phyloP scores from a whole-genome alignment of 2,888 invertebrate genomes.

The Xylota segnis region DNA sequence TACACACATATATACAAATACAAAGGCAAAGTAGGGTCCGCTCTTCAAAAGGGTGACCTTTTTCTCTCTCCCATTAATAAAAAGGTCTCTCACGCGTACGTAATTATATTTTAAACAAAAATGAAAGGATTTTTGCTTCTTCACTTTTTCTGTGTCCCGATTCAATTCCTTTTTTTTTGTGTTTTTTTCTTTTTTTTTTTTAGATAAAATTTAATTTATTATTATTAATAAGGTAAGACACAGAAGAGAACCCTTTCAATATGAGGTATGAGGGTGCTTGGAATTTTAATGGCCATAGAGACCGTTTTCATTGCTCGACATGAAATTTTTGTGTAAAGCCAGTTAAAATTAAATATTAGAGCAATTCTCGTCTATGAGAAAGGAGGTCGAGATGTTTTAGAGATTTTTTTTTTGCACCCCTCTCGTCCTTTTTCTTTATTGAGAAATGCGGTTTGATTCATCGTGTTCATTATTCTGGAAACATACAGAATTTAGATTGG shows the following conservation, averaged over 20 bases:
- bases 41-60: constrained; percentile 45
- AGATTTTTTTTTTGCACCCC: not conserved
- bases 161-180: constrained; percentile 10
- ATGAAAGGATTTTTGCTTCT: constrained; percentile 55
- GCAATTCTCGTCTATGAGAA: not conserved
- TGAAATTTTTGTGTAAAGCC: constrained; percentile 41
- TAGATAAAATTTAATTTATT: constrained; percentile 46
- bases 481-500: constrained; percentile 11
- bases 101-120: constrained; percentile 63
- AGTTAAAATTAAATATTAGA: constrained; percentile 38
- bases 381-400: not conserved
- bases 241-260: constrained; percentile 19
- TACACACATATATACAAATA: too few relatives aligned
- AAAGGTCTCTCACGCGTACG: constrained; percentile 47
- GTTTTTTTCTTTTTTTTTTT: too few relatives aligned
- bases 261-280: constrained; percentile 28
- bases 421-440: not conserved
- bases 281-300: constrained; percentile 45
- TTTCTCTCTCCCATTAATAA: constrained; percentile 41
- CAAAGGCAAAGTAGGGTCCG: not conserved
- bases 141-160: constrained; percentile 27
- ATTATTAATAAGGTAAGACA: constrained; percentile 56
- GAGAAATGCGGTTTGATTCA: not conserved
- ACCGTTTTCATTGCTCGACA: constrained; percentile 46
- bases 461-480: constrained; percentile 9